Base-by-base conservation (phyloP, 2,113 vertebrate species). In the Lepisosteus oculatus region DNA sequence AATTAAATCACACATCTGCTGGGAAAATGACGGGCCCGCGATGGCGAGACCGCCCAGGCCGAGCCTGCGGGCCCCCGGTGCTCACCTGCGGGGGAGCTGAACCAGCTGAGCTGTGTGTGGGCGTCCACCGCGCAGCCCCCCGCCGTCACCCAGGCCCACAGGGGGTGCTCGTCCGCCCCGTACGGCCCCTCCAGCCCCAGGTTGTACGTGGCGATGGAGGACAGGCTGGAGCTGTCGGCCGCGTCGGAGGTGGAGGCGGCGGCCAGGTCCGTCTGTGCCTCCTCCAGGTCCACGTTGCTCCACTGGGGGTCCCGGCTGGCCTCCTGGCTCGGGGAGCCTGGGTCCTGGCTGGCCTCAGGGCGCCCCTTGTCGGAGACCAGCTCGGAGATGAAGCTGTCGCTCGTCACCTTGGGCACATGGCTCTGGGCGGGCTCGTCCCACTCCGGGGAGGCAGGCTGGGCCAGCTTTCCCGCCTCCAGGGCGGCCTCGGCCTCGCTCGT, bases 91-190 rank as follows among this genome's bases (percentile, higher is more conserved):
- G 81, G 77, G 67, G 77, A 78, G 65, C 81, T 91, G 85, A 97
- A 98, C 97, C 97, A 99, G 76, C 81, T 93, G 72, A 95, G 83
- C 0, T 85, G 83, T 15, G 87, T 87, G 77, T 95, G 93, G 2
- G 90, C 79, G 76, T 98, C 95, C 7, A 98, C 91, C 0, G 85
- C 83, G 9, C 97, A 99, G 81, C 93, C 93, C 42, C 94, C 95
- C 11, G 93, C 96, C 0, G 92, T 96, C 69, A 98, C 92, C 97
- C 97, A 99, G 29, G 94, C 94, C 97, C 97, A 99, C 66, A 96
- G 75, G 0, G 92, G 93, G 78, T 88, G 95, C 72, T 94, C 92
- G 0, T 97, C 95, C 0, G 77, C 41, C 4, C 87, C 89, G 0
- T 91, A 95, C 1, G 73, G 88, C 3, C 97, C 96, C 43, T 97